phyloP scores from a whole-genome alignment of 2,797 vertebrate genomes.

The Liasis olivaceus region DNA sequence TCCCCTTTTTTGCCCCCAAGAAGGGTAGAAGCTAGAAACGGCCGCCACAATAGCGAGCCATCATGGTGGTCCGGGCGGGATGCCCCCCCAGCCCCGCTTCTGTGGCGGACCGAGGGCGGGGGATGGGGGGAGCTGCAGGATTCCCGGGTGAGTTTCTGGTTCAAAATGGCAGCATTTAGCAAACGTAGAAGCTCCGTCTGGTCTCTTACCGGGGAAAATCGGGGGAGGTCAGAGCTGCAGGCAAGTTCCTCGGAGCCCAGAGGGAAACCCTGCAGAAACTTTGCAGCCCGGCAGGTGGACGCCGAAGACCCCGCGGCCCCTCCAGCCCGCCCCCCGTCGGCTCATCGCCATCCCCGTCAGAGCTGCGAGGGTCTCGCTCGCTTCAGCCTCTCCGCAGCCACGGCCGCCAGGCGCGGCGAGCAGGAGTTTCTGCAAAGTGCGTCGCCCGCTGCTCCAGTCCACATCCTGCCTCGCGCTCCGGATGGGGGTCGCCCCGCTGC shows the following conservation, averaged over 20 bases:
- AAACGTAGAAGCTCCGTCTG: constrained; percentile 18
- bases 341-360: constrained; percentile 43
- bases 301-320: constrained; percentile 29
- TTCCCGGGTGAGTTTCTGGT: constrained; percentile 15
- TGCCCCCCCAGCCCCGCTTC: neutral
- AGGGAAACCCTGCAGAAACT: constrained; percentile 74
- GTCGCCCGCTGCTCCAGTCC: neutral
- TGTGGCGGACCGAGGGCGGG: too few species aligned
- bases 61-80: too few species aligned
- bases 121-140: neutral
- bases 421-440: constrained; percentile 60
- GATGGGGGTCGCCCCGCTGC: neutral
- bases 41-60: neutral
- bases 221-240: constrained; percentile 42
- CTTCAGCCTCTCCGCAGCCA: constrained; percentile 34
- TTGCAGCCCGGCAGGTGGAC: constrained; percentile 63
- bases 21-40: constrained; percentile 1
- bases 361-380: constrained; percentile 26
- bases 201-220: constrained; percentile 67
- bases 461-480: neutral
- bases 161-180: constrained; percentile 64
- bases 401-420: constrained; percentile 53
- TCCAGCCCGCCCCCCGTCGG: neutral
- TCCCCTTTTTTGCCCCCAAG: neutral
- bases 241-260: constrained; percentile 52